Conservation (phyloP, 2,797 vertebrate species). For the Oreochromis mossambicus region DNA sequence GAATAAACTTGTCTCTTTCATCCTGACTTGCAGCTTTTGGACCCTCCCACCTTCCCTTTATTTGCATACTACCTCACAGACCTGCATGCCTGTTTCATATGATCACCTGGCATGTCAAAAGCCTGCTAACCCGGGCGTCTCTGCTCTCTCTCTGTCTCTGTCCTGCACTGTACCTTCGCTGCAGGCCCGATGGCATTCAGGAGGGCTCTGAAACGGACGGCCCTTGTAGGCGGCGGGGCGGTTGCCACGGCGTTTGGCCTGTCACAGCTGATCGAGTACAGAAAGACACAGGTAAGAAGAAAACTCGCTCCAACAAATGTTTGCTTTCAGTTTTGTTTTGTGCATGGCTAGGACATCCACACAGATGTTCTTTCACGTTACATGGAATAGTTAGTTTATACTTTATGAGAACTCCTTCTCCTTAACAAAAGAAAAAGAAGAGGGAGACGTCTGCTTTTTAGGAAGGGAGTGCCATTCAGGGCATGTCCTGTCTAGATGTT, state of each 20-base stretch:
- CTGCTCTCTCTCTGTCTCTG: neutral
- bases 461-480: neutral
- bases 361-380: neutral
- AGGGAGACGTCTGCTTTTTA: neutral
- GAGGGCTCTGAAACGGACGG: constrained; percentile 84
- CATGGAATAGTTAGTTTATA: neutral
- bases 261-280: constrained; percentile 87
- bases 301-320: neutral
- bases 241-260: constrained; percentile 83
- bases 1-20: neutral
- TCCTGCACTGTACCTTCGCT: neutral
- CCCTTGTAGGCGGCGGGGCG: constrained; percentile 84
- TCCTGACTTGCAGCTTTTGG: neutral
- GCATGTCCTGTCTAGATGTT: constrained; percentile 45
- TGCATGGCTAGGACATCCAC: neutral
- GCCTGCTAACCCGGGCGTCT: neutral
- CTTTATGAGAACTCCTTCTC: neutral
- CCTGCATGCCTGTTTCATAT: neutral
- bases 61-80: neutral
- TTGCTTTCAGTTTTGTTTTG: neutral
- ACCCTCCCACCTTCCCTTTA: neutral
- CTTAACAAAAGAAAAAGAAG: neutral
- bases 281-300: constrained; percentile 80
- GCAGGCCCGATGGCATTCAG: constrained; percentile 88
- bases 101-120: neutral